These are phyloP conservation scores for Rousettus madagascariensis DNA, from an alignment of 2,797 vertebrate species.

Conservation along the genomic window DNA sequence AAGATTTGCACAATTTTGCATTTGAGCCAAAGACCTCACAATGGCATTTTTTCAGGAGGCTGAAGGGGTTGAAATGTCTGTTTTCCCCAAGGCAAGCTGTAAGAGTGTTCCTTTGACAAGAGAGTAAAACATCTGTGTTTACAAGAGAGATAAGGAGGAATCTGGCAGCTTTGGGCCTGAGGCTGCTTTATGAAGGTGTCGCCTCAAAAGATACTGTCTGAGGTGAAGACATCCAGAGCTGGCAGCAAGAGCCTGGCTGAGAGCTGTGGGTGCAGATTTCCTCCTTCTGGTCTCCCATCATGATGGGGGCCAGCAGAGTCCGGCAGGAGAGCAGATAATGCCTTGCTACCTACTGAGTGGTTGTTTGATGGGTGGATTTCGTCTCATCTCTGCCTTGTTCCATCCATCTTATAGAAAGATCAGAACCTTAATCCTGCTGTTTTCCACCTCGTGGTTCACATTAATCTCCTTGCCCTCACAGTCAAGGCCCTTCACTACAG, in stretches of 20 bases:
- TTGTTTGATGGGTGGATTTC: neutral
- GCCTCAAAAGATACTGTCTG: neutral
- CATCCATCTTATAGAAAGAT: neutral
- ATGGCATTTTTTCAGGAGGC: neutral
- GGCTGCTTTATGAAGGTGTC: conserved; percentile 26
- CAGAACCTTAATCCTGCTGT: neutral
- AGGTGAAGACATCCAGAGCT: neutral
- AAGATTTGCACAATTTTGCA: conserved; percentile 6
- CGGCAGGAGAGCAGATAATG: neutral
- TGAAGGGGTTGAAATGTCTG: conserved; percentile 42
- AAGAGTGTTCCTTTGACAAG: conserved; percentile 54
- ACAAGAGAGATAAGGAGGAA: conserved; percentile 58
- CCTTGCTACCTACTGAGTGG: neutral
- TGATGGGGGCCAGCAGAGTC: neutral
- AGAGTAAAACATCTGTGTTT: conserved; percentile 64
- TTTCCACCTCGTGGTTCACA: neutral
- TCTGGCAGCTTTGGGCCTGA: neutral
- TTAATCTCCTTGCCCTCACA: neutral
- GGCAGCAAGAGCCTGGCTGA: neutral
- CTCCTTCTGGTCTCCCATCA: neutral
- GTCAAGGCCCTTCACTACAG: neutral
- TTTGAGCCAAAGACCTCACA: neutral
- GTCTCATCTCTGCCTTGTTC: neutral
- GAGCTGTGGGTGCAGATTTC: neutral
- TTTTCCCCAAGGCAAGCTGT: conserved; percentile 56